Evolutionary conservation across 2,113 vertebrate genomes (phyloP).

Genomic region (Australoheros scitulus): DNA sequence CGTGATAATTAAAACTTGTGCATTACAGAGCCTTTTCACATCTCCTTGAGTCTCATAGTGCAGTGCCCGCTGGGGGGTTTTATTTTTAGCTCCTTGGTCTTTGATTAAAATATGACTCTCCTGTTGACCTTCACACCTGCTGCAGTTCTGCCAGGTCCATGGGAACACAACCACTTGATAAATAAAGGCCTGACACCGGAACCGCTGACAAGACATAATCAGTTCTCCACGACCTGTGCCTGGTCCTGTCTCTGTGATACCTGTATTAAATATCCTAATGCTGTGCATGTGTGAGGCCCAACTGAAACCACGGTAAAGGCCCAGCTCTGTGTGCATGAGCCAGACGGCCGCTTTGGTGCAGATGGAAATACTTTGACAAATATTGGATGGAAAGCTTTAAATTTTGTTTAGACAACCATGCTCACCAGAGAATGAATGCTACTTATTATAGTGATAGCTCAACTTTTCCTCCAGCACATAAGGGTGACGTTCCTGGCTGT

Average conservation of each 20-base stretch:
- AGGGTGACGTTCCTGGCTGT: background rate
- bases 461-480: background rate
- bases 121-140: constrained; percentile 75
- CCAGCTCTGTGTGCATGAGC: background rate
- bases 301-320: background rate
- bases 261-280: background rate
- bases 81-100: constrained; percentile 74
- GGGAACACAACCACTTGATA: constrained; percentile 54
- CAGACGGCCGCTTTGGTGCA: background rate
- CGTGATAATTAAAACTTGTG: constrained; percentile 65
- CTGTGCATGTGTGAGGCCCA: background rate
- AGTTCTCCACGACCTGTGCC: constrained; percentile 33
- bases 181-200: constrained; percentile 55
- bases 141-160: constrained; percentile 55
- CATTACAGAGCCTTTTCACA: constrained; percentile 50
- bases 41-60: constrained; percentile 48
- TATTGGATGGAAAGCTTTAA: background rate
- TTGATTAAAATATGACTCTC: constrained; percentile 77
- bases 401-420: background rate
- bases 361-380: background rate
- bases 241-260: background rate
- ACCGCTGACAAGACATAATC: constrained; percentile 62
- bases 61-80: constrained; percentile 43
- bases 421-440: accelerated
- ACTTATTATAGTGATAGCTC: background rate